A percentile compares a stretch with the other conserved stretches of the same genome.
phyloP scores from a whole-genome alignment of 2,888 invertebrate species.

The Catocala fraxini region DNA sequence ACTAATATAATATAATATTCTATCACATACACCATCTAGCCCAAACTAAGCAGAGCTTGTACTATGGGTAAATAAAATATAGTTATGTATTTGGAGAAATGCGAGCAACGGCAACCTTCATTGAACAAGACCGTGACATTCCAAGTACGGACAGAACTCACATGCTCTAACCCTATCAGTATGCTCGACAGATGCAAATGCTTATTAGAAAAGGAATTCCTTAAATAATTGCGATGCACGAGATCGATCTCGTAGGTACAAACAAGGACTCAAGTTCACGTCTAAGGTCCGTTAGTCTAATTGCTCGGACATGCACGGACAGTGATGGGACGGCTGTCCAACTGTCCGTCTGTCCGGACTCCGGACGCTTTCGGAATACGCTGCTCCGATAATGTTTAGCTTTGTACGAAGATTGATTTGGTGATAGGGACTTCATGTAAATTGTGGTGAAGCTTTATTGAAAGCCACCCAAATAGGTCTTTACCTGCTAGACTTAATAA shows the following conservation, averaged over 20 bases:
- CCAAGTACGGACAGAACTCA: neutral
- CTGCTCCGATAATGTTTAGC: conserved; percentile 62
- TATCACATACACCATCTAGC: no score
- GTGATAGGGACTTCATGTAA: conserved; percentile 60
- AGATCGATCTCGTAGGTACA: conserved; percentile 49
- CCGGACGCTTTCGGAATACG: conserved; percentile 67
- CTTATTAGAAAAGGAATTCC: conserved; percentile 36
- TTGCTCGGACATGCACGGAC: conserved; percentile 68
- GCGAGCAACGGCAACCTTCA: neutral
- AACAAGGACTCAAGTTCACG: conserved; percentile 59
- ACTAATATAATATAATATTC: no score
- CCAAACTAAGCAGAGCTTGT: no score
- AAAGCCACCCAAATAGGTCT: conserved; percentile 4
- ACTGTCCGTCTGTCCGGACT: conserved; percentile 49
- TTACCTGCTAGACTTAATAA: conserved; percentile 13
- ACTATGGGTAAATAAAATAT: no score
- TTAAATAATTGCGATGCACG: conserved; percentile 49
- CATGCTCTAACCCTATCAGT: conserved; percentile 10
- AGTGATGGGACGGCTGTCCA: conserved; percentile 70
- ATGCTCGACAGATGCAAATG: conserved; percentile 19
- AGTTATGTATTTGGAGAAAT: no score
- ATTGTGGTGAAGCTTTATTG: conserved; percentile 24
- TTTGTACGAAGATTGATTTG: conserved; percentile 62
- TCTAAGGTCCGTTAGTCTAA: conserved; percentile 73
- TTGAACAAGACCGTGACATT: conserved; percentile 2